phyloP scores from a whole-genome alignment of 2,888 invertebrate species.

The Oxystoma pomonae region DNA sequence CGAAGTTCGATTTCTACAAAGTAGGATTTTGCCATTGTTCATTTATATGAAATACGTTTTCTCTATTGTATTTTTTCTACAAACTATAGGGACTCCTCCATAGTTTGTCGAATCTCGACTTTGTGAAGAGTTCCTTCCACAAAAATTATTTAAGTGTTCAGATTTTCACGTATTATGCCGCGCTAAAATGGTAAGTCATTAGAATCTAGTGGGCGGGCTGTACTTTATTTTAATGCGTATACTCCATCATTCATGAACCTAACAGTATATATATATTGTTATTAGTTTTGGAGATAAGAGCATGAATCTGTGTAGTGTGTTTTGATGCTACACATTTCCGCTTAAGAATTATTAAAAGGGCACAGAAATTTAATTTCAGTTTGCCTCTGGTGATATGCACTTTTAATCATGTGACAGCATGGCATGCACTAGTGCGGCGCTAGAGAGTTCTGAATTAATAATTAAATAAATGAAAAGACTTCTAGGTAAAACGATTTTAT shows the following conservation, averaged over 20 bases:
- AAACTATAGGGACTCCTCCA: no score
- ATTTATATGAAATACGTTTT: no score
- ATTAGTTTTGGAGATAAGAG: slow-evolving; percentile 10
- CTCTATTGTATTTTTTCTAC: no score
- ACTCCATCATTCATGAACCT: slow-evolving; percentile 19
- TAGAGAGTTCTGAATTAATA: no score
- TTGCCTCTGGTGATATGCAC: neutral
- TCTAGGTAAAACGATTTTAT: no score
- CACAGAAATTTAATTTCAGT: neutral
- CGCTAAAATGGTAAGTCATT: slow-evolving; percentile 24
- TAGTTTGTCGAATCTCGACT: no score
- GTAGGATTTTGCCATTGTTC: no score
- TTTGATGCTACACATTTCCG: neutral
- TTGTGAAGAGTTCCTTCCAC: neutral
- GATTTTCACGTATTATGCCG: slow-evolving; percentile 4
- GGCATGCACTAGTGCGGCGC: no score
- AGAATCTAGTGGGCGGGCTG: slow-evolving; percentile 18
- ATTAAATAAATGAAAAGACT: no score
- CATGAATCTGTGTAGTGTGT: neutral
- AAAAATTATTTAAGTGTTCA: neutral
- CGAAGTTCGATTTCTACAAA: no score
- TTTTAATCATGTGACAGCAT: no score
- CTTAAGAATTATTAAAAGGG: neutral
- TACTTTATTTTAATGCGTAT: slow-evolving; percentile 18
- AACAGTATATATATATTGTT: slow-evolving; percentile 16